Conservation (phyloP, 2,113 vertebrate genomes). For the Cebus imitator region DNA sequence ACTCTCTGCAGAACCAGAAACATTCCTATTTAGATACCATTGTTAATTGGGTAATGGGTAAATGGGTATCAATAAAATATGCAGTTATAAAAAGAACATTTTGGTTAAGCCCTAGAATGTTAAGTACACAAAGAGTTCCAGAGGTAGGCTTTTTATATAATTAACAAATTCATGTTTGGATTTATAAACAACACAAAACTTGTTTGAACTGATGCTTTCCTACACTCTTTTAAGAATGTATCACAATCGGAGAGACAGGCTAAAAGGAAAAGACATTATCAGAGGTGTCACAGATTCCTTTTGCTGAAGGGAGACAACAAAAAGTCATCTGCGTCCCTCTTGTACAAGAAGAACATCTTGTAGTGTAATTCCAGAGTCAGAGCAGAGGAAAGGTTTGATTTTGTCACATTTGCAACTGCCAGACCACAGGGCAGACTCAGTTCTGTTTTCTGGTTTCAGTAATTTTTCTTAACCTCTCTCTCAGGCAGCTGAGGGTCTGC, state of each 20-base stretch:
- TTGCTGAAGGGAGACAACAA: not conserved
- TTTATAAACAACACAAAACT: slow-evolving; percentile 48
- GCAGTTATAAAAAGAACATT: not conserved
- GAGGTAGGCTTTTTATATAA: not conserved
- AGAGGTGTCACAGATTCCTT: not conserved
- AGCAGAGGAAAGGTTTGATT: not conserved
- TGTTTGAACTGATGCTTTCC: not conserved
- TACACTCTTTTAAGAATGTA: not conserved
- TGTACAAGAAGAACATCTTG: not conserved
- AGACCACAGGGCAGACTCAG: not conserved
- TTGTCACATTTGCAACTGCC: not conserved
- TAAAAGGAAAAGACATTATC: not conserved
- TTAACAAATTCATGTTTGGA: not conserved
- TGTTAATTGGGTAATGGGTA: not conserved
- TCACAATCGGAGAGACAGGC: not conserved
- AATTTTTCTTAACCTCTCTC: not conserved
- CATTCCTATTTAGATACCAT: not conserved
- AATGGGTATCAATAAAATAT: not conserved
- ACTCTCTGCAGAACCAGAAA: not conserved
- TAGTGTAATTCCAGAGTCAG: not conserved
- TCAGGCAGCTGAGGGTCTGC: not conserved
- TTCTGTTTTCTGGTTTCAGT: not conserved
- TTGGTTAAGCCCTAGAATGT: not conserved
- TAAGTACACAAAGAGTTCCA: slow-evolving; percentile 6
- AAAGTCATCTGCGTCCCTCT: not conserved